Base-by-base conservation (phyloP, 2,888 invertebrate genomes). In the Philereme vetulata region DNA sequence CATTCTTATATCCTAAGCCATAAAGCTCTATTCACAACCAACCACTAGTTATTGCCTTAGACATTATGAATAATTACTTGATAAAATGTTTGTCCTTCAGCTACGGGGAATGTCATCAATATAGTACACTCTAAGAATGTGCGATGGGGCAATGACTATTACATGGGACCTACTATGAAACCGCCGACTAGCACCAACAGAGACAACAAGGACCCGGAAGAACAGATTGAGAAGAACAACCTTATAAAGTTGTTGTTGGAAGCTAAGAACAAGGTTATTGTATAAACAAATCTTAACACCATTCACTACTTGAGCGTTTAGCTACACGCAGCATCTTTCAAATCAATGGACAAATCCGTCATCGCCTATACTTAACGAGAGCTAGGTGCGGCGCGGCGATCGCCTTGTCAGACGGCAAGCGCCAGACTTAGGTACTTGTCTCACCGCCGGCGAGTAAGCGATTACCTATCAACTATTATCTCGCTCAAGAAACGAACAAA, bases 71-170 rank as follows among this genome's bases (percentile, higher is more conserved):
- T 56, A 51, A 56, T 51, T 33, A 32, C 35, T 51, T 51, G 46
- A 11, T 50, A 38, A 52, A 49, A 33, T 50, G 58, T 60, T 51
- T 63, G 65, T 8, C 51, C 81, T 82, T 21, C 78, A 93, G 93
- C 93, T 6, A 80, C 84, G 51, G 93, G 93, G 2, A 87, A 85
- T 77, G 93, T 93, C 3, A 90, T 93, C 48, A 93, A 92, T 67
- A 90, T 93, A 67, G 82, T 92, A 0, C 90, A 91, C 64, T 87
- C 89, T 2, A 84, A 76, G 57, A 83, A 87, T 60, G 80, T 93
- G 4, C 86, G 88, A 32, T 85, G 90, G 72, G 93, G 93, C 1
- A 85, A 85, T 74, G 80, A 86, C 10, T 90, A 90, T 65, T 86
- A 93, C 66, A 79, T 90, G 72, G 87, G 85, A 0, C 76, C 81